A percentile compares a stretch with the other conserved stretches of the same genome.
Conservation (phyloP, 2,888 invertebrate species). For the Pycnomerus fuliginosus region DNA sequence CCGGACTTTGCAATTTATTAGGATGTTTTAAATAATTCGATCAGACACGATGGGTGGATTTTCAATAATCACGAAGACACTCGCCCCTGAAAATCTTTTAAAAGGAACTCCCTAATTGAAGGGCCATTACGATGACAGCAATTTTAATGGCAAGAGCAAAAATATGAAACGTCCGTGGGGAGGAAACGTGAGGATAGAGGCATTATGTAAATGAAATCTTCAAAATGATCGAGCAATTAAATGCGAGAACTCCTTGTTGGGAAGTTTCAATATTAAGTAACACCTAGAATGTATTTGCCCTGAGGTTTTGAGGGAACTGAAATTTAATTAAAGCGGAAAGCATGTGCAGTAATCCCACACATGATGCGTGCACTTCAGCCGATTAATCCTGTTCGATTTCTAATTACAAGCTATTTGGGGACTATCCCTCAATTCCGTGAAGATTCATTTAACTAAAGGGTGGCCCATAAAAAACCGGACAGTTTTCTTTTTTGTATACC, state of each 20-base stretch:
- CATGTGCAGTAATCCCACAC: slow-evolving; percentile 30
- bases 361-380: slow-evolving; percentile 29
- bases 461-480: too few species aligned
- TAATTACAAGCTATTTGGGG: too few species aligned
- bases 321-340: slow-evolving; percentile 34
- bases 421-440: too few species aligned
- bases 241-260: slow-evolving; percentile 17
- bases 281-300: slow-evolving; percentile 1
- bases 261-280: slow-evolving; percentile 13
- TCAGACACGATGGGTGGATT: too few species aligned
- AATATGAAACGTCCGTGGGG: slow-evolving; percentile 12
- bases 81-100: slow-evolving; percentile 9
- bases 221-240: slow-evolving; percentile 34
- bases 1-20: too few species aligned
- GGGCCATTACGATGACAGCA: slow-evolving; percentile 22
- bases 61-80: too few species aligned
- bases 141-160: slow-evolving; percentile 19
- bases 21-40: too few species aligned
- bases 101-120: slow-evolving; percentile 24
- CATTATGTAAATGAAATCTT: slow-evolving; percentile 36
- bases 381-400: too few species aligned
- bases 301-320: slow-evolving; percentile 11
- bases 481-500: too few species aligned
- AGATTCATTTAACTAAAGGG: too few species aligned
- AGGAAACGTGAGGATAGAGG: slow-evolving; percentile 12